Evolutionary conservation across 1,140 invertebrate genomes (phyloP).

Genomic region (Philotrypesis tridentata): DNA sequence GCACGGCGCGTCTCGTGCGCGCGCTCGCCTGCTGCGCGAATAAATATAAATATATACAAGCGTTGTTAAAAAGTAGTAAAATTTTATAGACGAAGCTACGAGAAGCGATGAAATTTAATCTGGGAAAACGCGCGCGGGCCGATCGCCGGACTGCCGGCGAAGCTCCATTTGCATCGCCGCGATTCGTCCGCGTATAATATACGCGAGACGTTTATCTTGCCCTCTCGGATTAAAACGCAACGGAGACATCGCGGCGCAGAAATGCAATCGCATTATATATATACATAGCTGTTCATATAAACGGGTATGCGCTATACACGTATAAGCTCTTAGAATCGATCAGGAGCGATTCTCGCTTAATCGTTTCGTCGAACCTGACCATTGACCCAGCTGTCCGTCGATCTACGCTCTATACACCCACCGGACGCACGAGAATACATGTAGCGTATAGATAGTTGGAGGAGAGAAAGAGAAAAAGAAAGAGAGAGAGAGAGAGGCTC

Average conservation of each 20-base stretch:
- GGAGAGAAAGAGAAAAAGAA: background rate
- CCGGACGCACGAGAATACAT: constrained; percentile 17
- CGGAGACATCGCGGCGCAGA: background rate
- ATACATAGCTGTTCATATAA: too few relatives aligned
- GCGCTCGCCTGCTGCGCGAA: background rate
- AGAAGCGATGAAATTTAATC: background rate
- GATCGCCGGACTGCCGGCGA: too few relatives aligned
- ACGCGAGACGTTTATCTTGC: background rate
- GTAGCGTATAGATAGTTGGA: too few relatives aligned
- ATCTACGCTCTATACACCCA: background rate
- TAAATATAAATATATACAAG: too few relatives aligned
- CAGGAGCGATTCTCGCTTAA: constrained; percentile 7
- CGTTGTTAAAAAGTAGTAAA: background rate
- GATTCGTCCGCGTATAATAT: background rate
- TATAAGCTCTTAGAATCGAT: constrained; percentile 32
- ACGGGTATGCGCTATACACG: too few relatives aligned
- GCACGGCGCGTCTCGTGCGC: too few relatives aligned
- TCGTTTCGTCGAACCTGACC: constrained; percentile 45
- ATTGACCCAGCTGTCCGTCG: constrained; percentile 33
- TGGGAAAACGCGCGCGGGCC: too few relatives aligned
- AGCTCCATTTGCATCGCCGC: background rate
- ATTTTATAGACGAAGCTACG: background rate
- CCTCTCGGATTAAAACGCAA: too few relatives aligned
- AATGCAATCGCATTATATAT: background rate
- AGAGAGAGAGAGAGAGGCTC: background rate